phyloP scores from a whole-genome alignment of 1,140 invertebrate genomes.

The Phocides pigmalion region DNA sequence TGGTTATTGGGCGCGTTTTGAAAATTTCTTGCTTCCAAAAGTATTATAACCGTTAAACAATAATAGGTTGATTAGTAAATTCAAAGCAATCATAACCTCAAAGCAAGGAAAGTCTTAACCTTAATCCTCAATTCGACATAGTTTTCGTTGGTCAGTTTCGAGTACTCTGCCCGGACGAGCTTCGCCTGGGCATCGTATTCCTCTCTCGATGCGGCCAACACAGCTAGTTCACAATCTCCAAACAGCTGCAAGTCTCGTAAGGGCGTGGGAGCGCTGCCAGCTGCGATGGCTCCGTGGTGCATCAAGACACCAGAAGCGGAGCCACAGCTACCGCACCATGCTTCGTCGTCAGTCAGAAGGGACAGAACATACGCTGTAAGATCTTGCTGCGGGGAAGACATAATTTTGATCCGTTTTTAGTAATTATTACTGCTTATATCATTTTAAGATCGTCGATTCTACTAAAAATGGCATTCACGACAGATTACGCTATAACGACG shows the following conservation, averaged over 20 bases:
- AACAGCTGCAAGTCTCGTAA: conserved; percentile 69
- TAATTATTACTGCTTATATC: no score
- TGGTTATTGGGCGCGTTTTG: no score
- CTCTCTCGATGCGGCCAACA: conserved; percentile 63
- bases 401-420: no score
- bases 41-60: no score
- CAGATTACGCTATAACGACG: no score
- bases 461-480: no score
- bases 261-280: conserved; percentile 40
- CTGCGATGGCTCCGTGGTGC: not conserved
- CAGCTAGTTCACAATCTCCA: conserved; percentile 71
- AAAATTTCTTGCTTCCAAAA: no score
- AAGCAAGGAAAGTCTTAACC: conserved; percentile 39
- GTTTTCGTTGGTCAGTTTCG: conserved; percentile 53
- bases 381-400: conserved; percentile 58
- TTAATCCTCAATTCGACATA: conserved; percentile 72
- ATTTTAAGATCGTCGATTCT: no score
- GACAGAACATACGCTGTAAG: conserved; percentile 67
- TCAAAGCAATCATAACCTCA: not conserved
- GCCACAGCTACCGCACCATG: conserved; percentile 55
- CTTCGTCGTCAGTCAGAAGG: conserved; percentile 70
- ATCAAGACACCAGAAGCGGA: conserved; percentile 4
- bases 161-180: conserved; percentile 68
- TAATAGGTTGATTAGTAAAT: no score
- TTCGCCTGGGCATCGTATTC: conserved; percentile 74